These are phyloP conservation scores for Drosophila siamana DNA, from an alignment of 2,888 invertebrate genomes.

Conservation along the genomic window DNA sequence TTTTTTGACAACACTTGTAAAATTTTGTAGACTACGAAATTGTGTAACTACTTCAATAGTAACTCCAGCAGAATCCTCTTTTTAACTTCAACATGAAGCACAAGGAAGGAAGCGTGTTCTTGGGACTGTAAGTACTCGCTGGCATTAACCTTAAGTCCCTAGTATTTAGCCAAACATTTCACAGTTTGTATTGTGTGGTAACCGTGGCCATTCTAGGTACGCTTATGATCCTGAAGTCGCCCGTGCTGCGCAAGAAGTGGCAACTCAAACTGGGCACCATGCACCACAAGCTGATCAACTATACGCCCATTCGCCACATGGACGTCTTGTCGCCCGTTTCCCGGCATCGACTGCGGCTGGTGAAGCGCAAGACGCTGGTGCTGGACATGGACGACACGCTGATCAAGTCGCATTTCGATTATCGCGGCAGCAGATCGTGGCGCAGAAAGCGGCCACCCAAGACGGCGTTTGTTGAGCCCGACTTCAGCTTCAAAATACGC, in stretches of 20 bases:
- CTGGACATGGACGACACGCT: slow-evolving; percentile 64
- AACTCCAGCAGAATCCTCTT: background rate
- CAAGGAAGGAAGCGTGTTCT: background rate
- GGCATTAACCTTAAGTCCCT: no score
- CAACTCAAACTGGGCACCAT: background rate
- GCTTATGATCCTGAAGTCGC: slow-evolving; percentile 3
- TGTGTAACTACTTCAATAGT: background rate
- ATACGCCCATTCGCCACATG: slow-evolving; percentile 30
- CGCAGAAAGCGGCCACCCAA: background rate
- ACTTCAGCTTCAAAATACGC: slow-evolving; percentile 22
- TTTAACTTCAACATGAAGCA: background rate
- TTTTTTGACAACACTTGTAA: no score
- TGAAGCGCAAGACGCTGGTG: slow-evolving; percentile 52
- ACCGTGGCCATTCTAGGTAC: background rate
- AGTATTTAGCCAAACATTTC: background rate
- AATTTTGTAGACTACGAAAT: no score
- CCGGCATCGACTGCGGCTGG: slow-evolving; percentile 21
- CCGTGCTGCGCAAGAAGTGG: background rate
- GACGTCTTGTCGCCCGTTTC: slow-evolving; percentile 28
- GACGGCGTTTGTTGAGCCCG: slow-evolving; percentile 13
- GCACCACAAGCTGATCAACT: slow-evolving; percentile 4
- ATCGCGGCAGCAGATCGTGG: background rate
- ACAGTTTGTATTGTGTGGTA: slow-evolving; percentile 5
- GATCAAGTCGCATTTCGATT: slow-evolving; percentile 24
- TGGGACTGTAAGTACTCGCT: slow-evolving; percentile 7